phyloP scores from a whole-genome alignment of 2,113 vertebrate genomes.

The Anolis carolinensis region DNA sequence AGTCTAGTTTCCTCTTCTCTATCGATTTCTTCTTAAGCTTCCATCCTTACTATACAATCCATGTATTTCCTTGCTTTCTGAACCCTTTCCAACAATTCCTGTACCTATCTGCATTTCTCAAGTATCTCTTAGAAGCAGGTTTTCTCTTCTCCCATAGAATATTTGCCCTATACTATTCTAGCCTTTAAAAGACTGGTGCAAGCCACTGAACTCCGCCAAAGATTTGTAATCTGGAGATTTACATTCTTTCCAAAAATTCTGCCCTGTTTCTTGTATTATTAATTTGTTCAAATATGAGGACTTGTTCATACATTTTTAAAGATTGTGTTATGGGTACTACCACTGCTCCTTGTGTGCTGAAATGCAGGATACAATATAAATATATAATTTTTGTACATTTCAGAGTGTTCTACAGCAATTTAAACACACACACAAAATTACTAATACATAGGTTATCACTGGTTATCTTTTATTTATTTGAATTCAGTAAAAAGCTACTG shows the following conservation, averaged over 20 bases:
- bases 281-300: background rate
- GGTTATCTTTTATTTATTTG: no score
- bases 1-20: background rate
- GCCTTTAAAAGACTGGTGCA: background rate
- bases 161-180: background rate
- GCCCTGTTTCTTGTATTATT: background rate
- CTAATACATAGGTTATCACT: no score
- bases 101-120: background rate
- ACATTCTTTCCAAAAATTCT: background rate
- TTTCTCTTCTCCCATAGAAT: background rate
- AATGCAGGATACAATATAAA: background rate
- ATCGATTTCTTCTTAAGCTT: background rate
- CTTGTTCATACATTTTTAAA: background rate
- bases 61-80: background rate
- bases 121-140: background rate
- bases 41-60: background rate
- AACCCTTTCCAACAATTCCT: background rate
- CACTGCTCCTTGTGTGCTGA: background rate
- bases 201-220: background rate
- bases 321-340: background rate
- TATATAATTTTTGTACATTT: background rate
- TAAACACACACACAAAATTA: no score
- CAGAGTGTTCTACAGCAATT: no score
- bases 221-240: background rate
- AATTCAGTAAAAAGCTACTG: no score